A percentile compares a stretch with the other conserved stretches of the same genome.
These are phyloP conservation scores for Prionace glauca DNA, from an alignment of 2,797 vertebrate genomes.

Conservation along the genomic window DNA sequence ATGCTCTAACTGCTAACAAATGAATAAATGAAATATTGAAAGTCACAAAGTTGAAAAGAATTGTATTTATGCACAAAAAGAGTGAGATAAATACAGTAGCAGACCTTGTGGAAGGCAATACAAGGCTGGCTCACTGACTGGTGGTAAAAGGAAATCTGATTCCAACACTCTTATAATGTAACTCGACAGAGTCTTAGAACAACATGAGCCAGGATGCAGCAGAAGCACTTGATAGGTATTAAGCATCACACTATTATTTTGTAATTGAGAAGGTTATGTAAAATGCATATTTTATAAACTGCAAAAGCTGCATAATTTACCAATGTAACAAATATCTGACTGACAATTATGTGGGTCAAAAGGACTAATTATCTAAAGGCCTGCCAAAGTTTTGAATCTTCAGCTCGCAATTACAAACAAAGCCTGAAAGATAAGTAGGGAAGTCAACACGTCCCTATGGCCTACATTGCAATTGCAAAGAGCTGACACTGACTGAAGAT, in stretches of 20 bases:
- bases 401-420: not conserved
- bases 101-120: not conserved
- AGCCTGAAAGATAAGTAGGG: not conserved
- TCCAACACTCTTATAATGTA: not conserved
- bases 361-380: not conserved
- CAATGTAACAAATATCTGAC: constrained; percentile 1
- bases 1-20: not conserved
- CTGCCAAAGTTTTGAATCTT: not conserved
- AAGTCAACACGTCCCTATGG: not conserved
- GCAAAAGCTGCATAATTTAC: not conserved
- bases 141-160: not conserved
- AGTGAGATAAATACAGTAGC: not conserved
- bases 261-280: not conserved
- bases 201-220: not conserved
- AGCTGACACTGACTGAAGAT: not conserved
- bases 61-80: not conserved
- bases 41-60: not conserved
- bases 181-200: not conserved
- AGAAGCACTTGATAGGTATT: not conserved
- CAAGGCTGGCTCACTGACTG: not conserved
- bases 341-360: not conserved
- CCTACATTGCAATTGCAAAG: not conserved
- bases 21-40: not conserved
- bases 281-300: not conserved
- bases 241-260: not conserved